Conservation (phyloP, 2,888 invertebrate species). For the Caenorhabditis japonica region DNA sequence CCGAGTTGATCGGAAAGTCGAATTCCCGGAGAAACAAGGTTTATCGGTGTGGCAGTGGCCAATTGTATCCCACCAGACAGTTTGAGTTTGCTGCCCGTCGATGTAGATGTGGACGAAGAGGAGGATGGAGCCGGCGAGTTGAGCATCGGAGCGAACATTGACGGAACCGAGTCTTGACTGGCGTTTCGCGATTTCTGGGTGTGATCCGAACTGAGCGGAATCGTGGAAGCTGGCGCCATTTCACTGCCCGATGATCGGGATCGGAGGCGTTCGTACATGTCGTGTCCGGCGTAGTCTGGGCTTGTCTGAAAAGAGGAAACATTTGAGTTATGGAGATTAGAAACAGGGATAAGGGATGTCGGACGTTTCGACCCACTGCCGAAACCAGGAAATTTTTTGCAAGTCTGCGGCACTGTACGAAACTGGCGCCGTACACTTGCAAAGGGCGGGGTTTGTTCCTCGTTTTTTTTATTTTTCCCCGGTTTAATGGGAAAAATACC, state of each 20-base stretch:
- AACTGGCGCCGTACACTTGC: too few species aligned
- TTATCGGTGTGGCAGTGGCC: constrained; percentile 8
- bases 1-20: constrained; percentile 51
- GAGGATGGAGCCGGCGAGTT: constrained; percentile 42
- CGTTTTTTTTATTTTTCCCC: too few species aligned
- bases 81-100: neutral
- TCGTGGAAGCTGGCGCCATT: constrained; percentile 25
- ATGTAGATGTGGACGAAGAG: constrained; percentile 21
- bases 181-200: constrained; percentile 47
- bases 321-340: neutral
- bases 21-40: constrained; percentile 50
- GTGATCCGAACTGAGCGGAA: constrained; percentile 42
- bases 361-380: too few species aligned
- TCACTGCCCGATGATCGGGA: constrained; percentile 41
- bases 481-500: too few species aligned
- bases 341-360: too few species aligned
- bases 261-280: constrained; percentile 46
- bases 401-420: too few species aligned
- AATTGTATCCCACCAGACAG: neutral
- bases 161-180: constrained; percentile 65
- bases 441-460: too few species aligned
- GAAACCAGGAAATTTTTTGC: too few species aligned
- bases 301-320: constrained; percentile 27
- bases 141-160: constrained; percentile 65
- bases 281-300: constrained; percentile 20